These are phyloP conservation scores for Oithona nana DNA, from an alignment of 2,888 invertebrate genomes.

Conservation along the genomic window DNA sequence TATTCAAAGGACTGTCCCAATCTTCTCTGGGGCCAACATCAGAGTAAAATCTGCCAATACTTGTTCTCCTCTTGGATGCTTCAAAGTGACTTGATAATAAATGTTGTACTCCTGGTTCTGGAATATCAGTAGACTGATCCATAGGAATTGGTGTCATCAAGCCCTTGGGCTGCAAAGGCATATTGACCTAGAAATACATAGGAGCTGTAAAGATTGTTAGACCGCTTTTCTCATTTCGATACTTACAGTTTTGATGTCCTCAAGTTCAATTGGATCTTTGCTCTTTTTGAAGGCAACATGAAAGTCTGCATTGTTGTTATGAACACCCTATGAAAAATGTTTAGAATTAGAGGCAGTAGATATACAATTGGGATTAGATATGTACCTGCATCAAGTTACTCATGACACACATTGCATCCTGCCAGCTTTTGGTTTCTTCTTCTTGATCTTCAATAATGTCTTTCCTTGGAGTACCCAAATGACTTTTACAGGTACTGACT, in stretches of 20 bases:
- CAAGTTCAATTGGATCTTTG: slow-evolving; percentile 2
- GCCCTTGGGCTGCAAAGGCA: not conserved
- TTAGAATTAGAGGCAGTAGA: no score
- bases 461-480: not conserved
- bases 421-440: not conserved
- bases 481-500: not conserved
- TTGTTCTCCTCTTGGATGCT: not conserved
- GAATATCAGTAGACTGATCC: no score
- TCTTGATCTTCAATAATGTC: not conserved
- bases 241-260: slow-evolving; percentile 5
- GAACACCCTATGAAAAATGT: no score
- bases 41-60: slow-evolving; percentile 7
- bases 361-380: no score
- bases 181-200: not conserved
- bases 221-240: not conserved
- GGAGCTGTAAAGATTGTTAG: not conserved
- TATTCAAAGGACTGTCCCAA: slow-evolving; percentile 10
- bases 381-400: no score
- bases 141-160: not conserved
- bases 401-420: not conserved
- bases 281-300: slow-evolving; percentile 6
- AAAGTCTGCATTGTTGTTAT: slow-evolving; percentile 6
- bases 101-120: no score
- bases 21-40: slow-evolving; percentile 11
- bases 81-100: not conserved